phyloP scores from a whole-genome alignment of 2,113 vertebrate species.

The Cathartes aura region DNA sequence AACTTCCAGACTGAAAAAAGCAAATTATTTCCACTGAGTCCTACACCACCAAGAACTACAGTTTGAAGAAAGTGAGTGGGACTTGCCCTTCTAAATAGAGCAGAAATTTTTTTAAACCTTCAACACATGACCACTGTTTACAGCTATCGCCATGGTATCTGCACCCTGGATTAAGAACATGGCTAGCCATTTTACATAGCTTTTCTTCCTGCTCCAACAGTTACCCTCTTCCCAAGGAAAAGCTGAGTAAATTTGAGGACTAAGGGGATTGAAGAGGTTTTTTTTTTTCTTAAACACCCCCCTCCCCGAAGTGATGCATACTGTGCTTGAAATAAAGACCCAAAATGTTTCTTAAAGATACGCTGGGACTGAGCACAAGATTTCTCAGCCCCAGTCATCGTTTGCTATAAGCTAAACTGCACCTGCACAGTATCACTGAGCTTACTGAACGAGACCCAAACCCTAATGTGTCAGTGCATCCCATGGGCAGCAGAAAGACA shows the following conservation, averaged over 20 bases:
- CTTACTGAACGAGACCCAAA: not conserved
- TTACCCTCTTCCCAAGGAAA: not conserved
- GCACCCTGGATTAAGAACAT: not conserved
- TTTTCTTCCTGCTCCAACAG: not conserved
- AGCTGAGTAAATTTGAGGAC: not conserved
- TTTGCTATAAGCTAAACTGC: not conserved
- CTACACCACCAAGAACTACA: not conserved
- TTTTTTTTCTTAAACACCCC: not conserved
- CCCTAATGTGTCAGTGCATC: not conserved
- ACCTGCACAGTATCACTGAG: not conserved
- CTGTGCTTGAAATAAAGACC: not conserved
- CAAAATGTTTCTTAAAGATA: not conserved
- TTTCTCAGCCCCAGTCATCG: not conserved
- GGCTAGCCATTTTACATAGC: not conserved
- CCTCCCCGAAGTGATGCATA: not conserved
- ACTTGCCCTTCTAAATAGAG: not conserved
- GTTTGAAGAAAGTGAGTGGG: not conserved
- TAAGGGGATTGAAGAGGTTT: not conserved
- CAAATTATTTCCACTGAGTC: not conserved
- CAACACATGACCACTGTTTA: not conserved
- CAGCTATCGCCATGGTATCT: not conserved
- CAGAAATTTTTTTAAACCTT: not conserved
- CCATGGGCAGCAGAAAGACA: not conserved
- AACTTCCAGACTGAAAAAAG: not conserved
- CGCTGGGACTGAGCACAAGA: rapidly evolving